Conservation (phyloP, 1,140 invertebrate genomes). For the Drosophila tsacasi region DNA sequence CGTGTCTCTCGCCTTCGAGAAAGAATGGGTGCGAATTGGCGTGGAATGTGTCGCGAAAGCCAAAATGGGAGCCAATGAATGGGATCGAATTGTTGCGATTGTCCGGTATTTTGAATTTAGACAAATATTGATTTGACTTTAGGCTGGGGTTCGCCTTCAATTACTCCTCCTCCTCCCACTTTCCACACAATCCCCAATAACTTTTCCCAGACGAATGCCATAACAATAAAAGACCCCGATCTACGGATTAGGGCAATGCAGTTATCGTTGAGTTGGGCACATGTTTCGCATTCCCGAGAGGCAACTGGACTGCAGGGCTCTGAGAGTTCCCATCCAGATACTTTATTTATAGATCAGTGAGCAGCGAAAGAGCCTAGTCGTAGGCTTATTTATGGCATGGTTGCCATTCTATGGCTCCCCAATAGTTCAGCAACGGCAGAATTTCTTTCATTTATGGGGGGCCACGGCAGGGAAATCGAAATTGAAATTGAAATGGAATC, state of each 20-base stretch:
- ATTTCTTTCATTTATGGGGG: slow-evolving; percentile 15
- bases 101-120: background rate
- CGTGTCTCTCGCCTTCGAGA: slow-evolving; percentile 10
- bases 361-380: slow-evolving; percentile 27
- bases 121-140: slow-evolving; percentile 20
- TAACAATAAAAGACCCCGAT: slow-evolving; percentile 33
- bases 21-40: slow-evolving; percentile 19
- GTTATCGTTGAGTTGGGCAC: slow-evolving; percentile 42
- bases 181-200: background rate
- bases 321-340: slow-evolving; percentile 7
- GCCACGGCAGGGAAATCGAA: slow-evolving; percentile 5
- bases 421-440: slow-evolving; percentile 25
- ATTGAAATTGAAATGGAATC: slow-evolving; percentile 21
- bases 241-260: slow-evolving; percentile 30
- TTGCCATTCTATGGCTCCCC: slow-evolving; percentile 7
- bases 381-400: slow-evolving; percentile 37
- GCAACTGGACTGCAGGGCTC: slow-evolving; percentile 19
- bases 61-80: slow-evolving; percentile 27
- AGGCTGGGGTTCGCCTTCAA: background rate
- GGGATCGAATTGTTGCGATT: slow-evolving; percentile 23
- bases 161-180: background rate
- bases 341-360: slow-evolving; percentile 39
- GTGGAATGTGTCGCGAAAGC: slow-evolving; percentile 28
- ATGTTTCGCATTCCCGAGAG: slow-evolving; percentile 41
- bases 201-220: slow-evolving; percentile 25